A percentile compares a stretch with the other conserved stretches of the same genome.
Conservation (phyloP, 2,888 invertebrate genomes). For the Pelosia muscerda region DNA sequence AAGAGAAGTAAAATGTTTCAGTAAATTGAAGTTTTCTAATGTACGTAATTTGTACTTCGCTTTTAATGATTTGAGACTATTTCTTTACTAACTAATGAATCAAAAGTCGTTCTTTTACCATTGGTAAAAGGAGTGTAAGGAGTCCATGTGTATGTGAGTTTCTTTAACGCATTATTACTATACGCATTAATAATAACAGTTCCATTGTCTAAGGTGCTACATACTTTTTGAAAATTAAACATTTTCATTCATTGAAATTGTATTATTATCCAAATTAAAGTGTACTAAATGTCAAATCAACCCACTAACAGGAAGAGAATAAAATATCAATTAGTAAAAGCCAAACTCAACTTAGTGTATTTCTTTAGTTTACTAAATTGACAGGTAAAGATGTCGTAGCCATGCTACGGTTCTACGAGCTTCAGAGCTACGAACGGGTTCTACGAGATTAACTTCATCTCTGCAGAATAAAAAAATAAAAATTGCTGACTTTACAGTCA, state of each 20-base stretch:
- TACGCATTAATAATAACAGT: no score
- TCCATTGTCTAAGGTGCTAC: no score
- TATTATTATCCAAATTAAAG: no score
- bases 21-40: conserved; percentile 26
- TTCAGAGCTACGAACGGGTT: not conserved
- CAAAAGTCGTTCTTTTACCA: not conserved
- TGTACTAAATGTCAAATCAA: no score
- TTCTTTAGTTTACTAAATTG: no score
- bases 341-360: no score
- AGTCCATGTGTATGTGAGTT: no score
- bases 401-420: not conserved
- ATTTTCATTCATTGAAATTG: no score
- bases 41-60: conserved; percentile 24
- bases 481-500: not conserved
- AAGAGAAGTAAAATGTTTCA: conserved; percentile 12
- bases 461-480: not conserved
- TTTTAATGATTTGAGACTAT: conserved; percentile 14
- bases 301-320: not conserved
- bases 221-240: no score
- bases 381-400: not conserved
- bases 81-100: conserved; percentile 24
- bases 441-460: not conserved
- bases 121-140: no score
- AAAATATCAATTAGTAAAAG: not conserved
- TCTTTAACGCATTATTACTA: no score